Conservation (phyloP, 2,888 invertebrate genomes). For the Chalcosyrphus nemorum region DNA sequence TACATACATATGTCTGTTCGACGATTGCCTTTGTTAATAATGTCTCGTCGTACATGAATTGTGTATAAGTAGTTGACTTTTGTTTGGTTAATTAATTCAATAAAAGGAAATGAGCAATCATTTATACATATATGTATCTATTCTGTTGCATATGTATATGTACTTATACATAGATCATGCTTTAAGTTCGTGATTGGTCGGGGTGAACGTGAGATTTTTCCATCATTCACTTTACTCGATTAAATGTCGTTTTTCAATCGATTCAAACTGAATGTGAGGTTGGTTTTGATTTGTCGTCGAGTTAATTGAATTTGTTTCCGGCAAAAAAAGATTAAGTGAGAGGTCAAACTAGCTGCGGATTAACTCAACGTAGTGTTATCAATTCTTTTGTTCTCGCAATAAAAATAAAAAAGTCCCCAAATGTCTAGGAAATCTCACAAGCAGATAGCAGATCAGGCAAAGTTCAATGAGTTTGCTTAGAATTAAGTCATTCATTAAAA, state of each 20-base stretch:
- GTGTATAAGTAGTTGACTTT: slow-evolving; percentile 56
- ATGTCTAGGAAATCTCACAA: background rate
- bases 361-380: too few relatives aligned
- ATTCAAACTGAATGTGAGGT: slow-evolving; percentile 39
- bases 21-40: slow-evolving; percentile 53
- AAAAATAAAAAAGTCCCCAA: too few relatives aligned
- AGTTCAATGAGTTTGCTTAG: too few relatives aligned
- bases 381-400: too few relatives aligned
- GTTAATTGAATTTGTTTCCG: background rate
- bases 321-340: too few relatives aligned
- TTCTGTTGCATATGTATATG: background rate
- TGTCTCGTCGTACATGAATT: slow-evolving; percentile 6
- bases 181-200: slow-evolving; percentile 30
- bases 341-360: too few relatives aligned
- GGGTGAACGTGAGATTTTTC: slow-evolving; percentile 41
- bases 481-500: too few relatives aligned
- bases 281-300: background rate
- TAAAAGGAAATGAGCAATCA: slow-evolving; percentile 70
- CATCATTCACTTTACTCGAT: slow-evolving; percentile 18
- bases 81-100: slow-evolving; percentile 70
- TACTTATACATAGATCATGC: slow-evolving; percentile 14
- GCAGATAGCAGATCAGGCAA: too few relatives aligned
- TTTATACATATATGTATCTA: slow-evolving; percentile 36
- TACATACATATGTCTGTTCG: too few relatives aligned
- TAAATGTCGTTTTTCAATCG: slow-evolving; percentile 37